Evolutionary conservation across 1,140 invertebrate species (phyloP).

Genomic region (Tetramorium alpestre): DNA sequence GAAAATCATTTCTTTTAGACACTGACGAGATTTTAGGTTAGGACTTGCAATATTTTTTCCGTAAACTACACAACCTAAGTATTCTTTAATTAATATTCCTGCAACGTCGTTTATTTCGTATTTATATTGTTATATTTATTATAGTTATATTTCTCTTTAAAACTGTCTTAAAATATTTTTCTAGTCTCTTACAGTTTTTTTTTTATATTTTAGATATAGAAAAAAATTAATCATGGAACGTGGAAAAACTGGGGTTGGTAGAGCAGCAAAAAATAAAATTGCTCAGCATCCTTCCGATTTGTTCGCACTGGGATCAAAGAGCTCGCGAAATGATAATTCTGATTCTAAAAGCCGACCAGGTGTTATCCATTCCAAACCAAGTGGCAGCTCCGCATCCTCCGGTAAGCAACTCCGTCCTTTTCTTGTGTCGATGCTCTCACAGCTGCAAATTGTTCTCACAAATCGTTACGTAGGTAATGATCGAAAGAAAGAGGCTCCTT

Average conservation of each 20-base stretch:
- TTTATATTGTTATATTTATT: neutral
- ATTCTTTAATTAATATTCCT: neutral
- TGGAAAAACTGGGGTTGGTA: conserved; percentile 85
- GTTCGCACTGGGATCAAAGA: conserved; percentile 88
- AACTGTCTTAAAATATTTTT: neutral
- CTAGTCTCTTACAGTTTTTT: neutral
- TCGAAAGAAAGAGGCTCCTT: conserved; percentile 86
- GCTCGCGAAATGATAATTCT: conserved; percentile 82
- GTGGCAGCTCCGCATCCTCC: conserved; percentile 80
- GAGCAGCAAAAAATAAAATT: conserved; percentile 88
- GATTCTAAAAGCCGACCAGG: conserved; percentile 86
- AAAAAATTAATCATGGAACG: conserved; percentile 85
- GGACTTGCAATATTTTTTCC: neutral
- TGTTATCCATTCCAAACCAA: conserved; percentile 85
- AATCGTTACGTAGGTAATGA: conserved; percentile 78
- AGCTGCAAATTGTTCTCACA: conserved; percentile 14
- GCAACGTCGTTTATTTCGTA: neutral
- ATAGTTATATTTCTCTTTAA: neutral
- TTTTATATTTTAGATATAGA: neutral
- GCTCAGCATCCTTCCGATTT: conserved; percentile 88
- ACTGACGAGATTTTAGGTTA: conserved; percentile 13
- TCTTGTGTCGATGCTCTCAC: neutral
- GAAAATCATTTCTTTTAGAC: neutral
- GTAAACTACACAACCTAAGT: neutral
- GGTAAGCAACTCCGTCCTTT: conserved; percentile 75